Conservation (phyloP, 35 echinoderm and acorn worm species). For the Lytechinus variegatus region DNA sequence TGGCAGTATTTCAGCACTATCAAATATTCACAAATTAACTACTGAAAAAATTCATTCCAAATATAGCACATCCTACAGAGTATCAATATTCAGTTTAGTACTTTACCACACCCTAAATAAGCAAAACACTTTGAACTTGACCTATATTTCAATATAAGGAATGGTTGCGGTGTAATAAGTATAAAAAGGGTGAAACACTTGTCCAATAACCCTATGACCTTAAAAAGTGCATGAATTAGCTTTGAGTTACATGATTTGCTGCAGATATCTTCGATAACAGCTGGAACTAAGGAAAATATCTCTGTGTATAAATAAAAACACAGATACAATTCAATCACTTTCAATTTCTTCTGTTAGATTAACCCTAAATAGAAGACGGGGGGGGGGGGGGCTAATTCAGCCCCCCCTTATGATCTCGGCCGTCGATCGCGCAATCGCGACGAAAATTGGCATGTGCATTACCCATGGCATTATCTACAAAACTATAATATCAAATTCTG, state of each 20-base stretch:
- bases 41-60: neutral
- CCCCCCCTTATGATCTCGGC: too few species aligned
- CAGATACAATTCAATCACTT: too few species aligned
- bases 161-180: neutral
- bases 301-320: neutral
- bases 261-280: neutral
- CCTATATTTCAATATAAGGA: neutral
- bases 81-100: neutral
- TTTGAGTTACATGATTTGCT: neutral
- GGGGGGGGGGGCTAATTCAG: too few species aligned
- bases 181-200: neutral
- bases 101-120: neutral
- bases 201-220: neutral
- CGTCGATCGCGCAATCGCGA: too few species aligned
- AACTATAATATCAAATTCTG: too few species aligned
- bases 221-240: neutral
- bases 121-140: neutral
- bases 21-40: neutral
- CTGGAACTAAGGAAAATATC: neutral
- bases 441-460: too few species aligned
- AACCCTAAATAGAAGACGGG: too few species aligned
- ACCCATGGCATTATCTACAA: too few species aligned
- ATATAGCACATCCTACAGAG: neutral
- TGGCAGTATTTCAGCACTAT: neutral
- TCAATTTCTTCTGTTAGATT: too few species aligned